Conservation (phyloP, 2,888 invertebrate species). For the Eupithecia inturbata region DNA sequence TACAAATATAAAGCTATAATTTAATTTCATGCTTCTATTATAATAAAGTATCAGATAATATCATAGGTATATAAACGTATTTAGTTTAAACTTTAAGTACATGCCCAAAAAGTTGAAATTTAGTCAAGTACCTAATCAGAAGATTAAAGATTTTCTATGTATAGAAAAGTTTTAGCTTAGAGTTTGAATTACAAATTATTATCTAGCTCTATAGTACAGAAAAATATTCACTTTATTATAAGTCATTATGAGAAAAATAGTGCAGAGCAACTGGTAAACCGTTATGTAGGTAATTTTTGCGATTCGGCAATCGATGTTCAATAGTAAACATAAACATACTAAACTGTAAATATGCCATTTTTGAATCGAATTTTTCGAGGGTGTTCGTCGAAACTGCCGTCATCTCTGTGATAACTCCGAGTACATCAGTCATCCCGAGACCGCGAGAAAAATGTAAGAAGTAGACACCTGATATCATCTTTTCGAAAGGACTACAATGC, state of each 20-base stretch:
- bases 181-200: background rate
- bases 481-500: too few species aligned
- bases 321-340: background rate
- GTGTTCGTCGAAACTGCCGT: background rate
- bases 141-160: background rate
- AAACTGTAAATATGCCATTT: background rate
- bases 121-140: background rate
- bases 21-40: slow-evolving; percentile 58
- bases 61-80: slow-evolving; percentile 23
- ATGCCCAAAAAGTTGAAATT: slow-evolving; percentile 32
- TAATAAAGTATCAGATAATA: background rate
- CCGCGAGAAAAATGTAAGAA: background rate
- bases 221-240: background rate
- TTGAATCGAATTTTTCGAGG: background rate
- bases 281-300: background rate
- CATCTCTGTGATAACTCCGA: background rate
- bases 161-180: slow-evolving; percentile 4
- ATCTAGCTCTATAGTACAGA: slow-evolving; percentile 1
- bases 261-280: background rate
- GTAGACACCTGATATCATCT: too few species aligned
- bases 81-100: slow-evolving; percentile 26
- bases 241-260: slow-evolving; percentile 1
- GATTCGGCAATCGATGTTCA: background rate
- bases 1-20: slow-evolving; percentile 56
- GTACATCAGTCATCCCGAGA: background rate